Evolutionary conservation across 2,888 invertebrate species (phyloP), one percentile per base, ranked within the genome.

Genomic region (Cosmia trapezina): DNA sequence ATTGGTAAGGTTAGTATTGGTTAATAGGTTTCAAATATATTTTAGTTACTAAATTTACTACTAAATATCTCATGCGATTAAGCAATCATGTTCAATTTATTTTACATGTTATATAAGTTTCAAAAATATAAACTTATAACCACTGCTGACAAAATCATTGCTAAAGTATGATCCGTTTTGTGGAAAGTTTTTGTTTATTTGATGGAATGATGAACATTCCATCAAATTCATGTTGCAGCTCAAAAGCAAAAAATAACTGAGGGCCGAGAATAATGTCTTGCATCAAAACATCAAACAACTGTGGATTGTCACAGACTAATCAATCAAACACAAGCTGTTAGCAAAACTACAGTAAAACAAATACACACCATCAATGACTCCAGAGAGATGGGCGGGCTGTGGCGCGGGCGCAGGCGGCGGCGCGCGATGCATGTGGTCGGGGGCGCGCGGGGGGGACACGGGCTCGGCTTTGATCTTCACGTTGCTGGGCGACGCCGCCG

Each of bases 381-480:
- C 95, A 73, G 95, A 93, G 12, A 96, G 91, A 83, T 96, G 96
- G 0, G 96, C 96, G 71, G 96, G 95, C 87, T 94, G 95, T 65
- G 96, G 95, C 86, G 93, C 93, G 69, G 92, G 90, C 83, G 94
- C 93, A 54, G 94, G 94, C 49, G 96, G 94, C 43, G 96, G 94
- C n/a, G 91, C 96, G 81, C 96, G 96, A 81, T 96, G 96, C 89
- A 95, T 92, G 91, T 97, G 98, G 87, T 97, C 97, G 0, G 95
- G 95, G 89, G 98, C 98, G 81, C 99, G 97, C 5, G 99, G 99
- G 59, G 99, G 99, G 85, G 99, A 99, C 91, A 99, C 98, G 43
- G 99, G 99, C 94, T 99, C 99, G 87, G 99, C 98, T 96, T 99
- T 99, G 92, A 99, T 98, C 95, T 98, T 98, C 85, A 99, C 97